Percentiles rank a stretch among this genome's conserved stretches.
Evolutionary conservation across 2,888 invertebrate species (phyloP).

Genomic region (Nephrotoma flavescens): DNA sequence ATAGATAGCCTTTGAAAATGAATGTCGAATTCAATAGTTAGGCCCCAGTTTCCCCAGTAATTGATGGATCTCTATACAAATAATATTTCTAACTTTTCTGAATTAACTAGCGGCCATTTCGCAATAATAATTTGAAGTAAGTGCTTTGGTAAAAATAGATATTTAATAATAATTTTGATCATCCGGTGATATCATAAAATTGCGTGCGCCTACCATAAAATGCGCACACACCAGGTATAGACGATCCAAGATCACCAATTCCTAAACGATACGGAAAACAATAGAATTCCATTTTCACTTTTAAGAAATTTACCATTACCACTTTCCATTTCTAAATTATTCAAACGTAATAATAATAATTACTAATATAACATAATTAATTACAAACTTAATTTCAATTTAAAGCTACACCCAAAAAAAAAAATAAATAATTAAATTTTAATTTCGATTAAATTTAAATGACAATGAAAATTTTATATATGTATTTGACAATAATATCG

Average conservation of each 20-base stretch:
- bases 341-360: not conserved
- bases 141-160: no score
- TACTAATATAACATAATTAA: not conserved
- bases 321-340: not conserved
- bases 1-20: no score
- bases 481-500: not conserved
- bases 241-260: not conserved
- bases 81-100: no score
- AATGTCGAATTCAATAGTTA: no score
- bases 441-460: not conserved
- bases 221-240: not conserved
- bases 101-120: no score
- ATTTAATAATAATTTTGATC: no score
- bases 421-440: not conserved
- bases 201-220: not conserved
- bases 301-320: not conserved
- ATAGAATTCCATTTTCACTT: not conserved
- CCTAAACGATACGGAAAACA: not conserved
- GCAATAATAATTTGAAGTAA: no score
- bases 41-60: no score
- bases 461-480: not conserved
- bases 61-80: no score
- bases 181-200: not conserved
- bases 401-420: not conserved
- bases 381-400: not conserved